phyloP scores from a whole-genome alignment of 37 sponge, comb jelly and placozoan genomes.

The Crambe crambe region DNA sequence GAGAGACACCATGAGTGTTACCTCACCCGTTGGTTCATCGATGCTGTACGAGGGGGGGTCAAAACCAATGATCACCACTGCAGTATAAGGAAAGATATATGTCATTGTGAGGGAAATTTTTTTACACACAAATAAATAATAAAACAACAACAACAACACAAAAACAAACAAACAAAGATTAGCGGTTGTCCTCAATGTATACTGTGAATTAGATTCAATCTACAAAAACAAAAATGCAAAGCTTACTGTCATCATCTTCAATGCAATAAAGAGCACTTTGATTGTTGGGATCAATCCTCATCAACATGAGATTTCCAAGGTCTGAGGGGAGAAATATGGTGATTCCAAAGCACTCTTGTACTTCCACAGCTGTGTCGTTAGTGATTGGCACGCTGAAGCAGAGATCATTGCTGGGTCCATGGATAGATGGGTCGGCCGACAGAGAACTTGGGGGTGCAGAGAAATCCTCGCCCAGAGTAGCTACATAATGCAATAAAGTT shows the following conservation, averaged over 20 bases:
- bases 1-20: slow-evolving; percentile 4
- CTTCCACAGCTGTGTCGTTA: slow-evolving; percentile 4
- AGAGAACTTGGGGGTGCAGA: neutral
- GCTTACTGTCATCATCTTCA: slow-evolving; percentile 39
- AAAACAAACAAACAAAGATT: neutral
- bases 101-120: too few species aligned
- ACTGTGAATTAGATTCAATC: too few species aligned
- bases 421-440: neutral
- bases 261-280: slow-evolving; percentile 23
- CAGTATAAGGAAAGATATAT: neutral
- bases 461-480: slow-evolving; percentile 13
- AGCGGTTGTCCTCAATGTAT: too few species aligned
- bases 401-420: neutral
- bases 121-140: neutral
- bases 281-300: neutral
- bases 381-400: slow-evolving; percentile 8
- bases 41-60: neutral
- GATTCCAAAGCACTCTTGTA: slow-evolving; percentile 20
- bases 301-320: neutral
- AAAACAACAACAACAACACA: neutral
- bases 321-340: neutral
- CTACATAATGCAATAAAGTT: neutral
- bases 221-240: too few species aligned
- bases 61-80: slow-evolving; percentile 31
- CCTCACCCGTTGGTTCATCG: slow-evolving; percentile 15